Evolutionary conservation across 2,113 vertebrate genomes (phyloP), one percentile per base, ranked within the genome.

Genomic region (Mustela lutreola): DNA sequence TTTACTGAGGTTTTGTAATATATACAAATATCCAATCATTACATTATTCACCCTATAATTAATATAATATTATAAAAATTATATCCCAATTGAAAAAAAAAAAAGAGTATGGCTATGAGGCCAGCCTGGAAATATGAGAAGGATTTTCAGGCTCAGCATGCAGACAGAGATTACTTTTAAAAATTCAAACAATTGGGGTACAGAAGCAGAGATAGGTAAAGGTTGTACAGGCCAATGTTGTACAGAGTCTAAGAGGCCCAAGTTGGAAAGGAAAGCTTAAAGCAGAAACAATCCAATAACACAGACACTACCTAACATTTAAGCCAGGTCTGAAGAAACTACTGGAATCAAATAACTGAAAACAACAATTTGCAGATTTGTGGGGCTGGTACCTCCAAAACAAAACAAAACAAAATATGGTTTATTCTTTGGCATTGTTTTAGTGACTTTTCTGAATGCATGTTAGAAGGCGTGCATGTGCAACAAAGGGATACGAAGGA

Each of bases 331-430:
- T 89, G 18, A 78, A 60, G 58, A 94, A 71, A 39, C 21, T 48
- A 18, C 0, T 71, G 7, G 18, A 90, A 75, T 56, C 7, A 83
- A 42, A 22, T 53, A 60, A 78, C 26, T 65, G 56, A 50, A 39
- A 85, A 95, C 11, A 94, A 62, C 70, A 50, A 26, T 42, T n/a
- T 56, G 60, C 21, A 56, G 79, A 45, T 71, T 87, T 96, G 79
- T 18, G 16, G 11, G 11, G 39, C 28, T 45, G 10, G 48, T 76
- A 65, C 45, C 36, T 78, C 63, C 58, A 84, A 48, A 90, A 65
- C 19, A 67, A 39, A 39, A 39, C 39, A 39, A 39, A 39, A 39
- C 39, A 39, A 39, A 39, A 39, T 39, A 39, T 39, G 39, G 39
- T 39, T 93, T 75, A 62, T 89, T 82, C 19, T 70, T 82, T 76